A percentile compares a stretch with the other conserved stretches of the same genome.
Evolutionary conservation across 2,797 vertebrate species (phyloP).

Genomic region (Eulemur coronatus): DNA sequence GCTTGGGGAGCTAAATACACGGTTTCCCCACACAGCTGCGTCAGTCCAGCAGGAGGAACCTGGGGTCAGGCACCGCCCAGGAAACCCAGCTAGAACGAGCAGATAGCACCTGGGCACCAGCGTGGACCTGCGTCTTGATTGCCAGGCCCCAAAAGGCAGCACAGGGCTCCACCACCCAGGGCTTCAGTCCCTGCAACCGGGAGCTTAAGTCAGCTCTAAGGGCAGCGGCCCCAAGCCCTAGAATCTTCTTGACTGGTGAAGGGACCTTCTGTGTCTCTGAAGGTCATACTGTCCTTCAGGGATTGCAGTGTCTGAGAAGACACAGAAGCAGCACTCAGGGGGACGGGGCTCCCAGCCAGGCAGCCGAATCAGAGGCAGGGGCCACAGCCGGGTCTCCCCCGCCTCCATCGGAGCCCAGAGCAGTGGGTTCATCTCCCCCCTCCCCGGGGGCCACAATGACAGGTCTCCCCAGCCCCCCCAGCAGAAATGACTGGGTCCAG

Average conservation of each 20-base stretch:
- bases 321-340: neutral
- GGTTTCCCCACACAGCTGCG: neutral
- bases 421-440: fast-evolving
- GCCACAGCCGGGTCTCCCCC: neutral
- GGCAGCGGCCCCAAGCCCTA: fast-evolving
- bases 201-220: neutral
- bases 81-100: neutral
- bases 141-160: neutral
- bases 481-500: neutral
- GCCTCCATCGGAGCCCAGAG: too few relatives aligned
- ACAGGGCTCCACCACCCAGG: neutral
- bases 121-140: neutral
- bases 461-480: neutral
- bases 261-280: neutral
- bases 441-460: fast-evolving
- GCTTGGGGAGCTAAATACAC: neutral
- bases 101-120: fast-evolving
- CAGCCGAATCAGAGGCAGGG: neutral
- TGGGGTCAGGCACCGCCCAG: neutral
- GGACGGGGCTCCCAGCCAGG: fast-evolving
- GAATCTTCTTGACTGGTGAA: neutral
- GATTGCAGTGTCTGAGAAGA: neutral
- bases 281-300: neutral
- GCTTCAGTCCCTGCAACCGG: fast-evolving
- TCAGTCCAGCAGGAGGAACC: neutral